Percentiles rank a stretch among this genome's conserved stretches.
These are phyloP conservation scores for Lamprologus sp. DNA, from an alignment of 2,113 vertebrate species.

Conservation along the genomic window DNA sequence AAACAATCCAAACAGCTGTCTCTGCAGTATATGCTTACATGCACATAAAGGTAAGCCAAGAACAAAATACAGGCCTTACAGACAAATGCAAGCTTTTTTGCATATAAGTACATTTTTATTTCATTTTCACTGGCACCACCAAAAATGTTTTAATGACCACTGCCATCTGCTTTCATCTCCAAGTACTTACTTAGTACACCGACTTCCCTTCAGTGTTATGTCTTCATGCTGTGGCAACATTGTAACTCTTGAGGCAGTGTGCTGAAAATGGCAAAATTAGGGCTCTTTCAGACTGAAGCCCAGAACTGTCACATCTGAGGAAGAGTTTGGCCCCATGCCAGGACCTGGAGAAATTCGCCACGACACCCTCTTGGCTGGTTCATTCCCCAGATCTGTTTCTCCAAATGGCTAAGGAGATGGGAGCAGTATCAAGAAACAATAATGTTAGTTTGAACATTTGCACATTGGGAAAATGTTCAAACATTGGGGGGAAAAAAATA, in stretches of 20 bases:
- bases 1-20: not conserved
- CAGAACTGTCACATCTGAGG: constrained; percentile 54
- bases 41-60: not conserved
- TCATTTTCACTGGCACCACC: not conserved
- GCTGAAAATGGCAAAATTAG: constrained; percentile 53
- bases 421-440: constrained; percentile 7
- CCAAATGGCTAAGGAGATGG: constrained; percentile 9
- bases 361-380: constrained; percentile 39
- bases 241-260: constrained; percentile 36
- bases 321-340: constrained; percentile 47
- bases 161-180: not conserved
- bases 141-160: not conserved
- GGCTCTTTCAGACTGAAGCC: constrained; percentile 45
- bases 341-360: constrained; percentile 31
- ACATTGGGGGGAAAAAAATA: accelerated
- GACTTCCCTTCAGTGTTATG: not conserved
- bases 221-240: constrained; percentile 18
- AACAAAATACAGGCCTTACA: not conserved
- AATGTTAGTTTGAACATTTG: constrained; percentile 12
- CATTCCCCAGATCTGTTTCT: constrained; percentile 16
- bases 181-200: not conserved
- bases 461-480: constrained; percentile 1
- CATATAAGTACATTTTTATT: not conserved
- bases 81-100: not conserved
- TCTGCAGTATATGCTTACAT: not conserved